A percentile compares a stretch with the other conserved stretches of the same genome.
phyloP scores from a whole-genome alignment of 2,888 invertebrate genomes.

The Nymphalis c-album region DNA sequence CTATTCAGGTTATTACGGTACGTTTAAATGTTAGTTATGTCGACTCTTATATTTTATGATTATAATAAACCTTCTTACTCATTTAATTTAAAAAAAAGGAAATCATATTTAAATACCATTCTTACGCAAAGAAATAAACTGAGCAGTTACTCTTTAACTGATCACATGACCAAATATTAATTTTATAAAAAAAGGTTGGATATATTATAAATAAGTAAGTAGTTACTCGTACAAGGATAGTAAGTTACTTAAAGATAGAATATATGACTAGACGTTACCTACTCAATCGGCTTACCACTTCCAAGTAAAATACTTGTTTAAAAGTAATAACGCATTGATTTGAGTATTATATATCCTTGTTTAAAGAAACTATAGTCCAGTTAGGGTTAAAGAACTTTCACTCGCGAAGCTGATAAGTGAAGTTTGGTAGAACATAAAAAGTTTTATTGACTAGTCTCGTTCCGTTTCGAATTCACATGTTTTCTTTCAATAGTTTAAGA shows the following conservation, averaged over 20 bases:
- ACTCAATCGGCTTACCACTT: no score
- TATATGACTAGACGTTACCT: no score
- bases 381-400: conserved; percentile 27
- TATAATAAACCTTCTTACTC: no score
- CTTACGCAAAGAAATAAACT: no score
- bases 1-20: background rate
- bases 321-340: background rate
- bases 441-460: conserved; percentile 42
- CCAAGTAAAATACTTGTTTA: background rate
- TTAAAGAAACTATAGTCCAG: conserved; percentile 23
- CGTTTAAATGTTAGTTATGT: no score
- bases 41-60: no score
- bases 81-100: background rate
- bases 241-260: no score
- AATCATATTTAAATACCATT: background rate
- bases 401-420: conserved; percentile 40
- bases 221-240: no score
- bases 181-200: no score
- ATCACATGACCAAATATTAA: no score
- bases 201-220: no score
- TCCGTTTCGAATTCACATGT: conserved; percentile 39
- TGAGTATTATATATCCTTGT: background rate
- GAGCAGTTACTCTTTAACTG: no score
- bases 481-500: conserved; percentile 38
- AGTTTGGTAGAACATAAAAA: conserved; percentile 41